phyloP scores from a whole-genome alignment of 1,140 invertebrate species.

The Sminthurides bifidus region DNA sequence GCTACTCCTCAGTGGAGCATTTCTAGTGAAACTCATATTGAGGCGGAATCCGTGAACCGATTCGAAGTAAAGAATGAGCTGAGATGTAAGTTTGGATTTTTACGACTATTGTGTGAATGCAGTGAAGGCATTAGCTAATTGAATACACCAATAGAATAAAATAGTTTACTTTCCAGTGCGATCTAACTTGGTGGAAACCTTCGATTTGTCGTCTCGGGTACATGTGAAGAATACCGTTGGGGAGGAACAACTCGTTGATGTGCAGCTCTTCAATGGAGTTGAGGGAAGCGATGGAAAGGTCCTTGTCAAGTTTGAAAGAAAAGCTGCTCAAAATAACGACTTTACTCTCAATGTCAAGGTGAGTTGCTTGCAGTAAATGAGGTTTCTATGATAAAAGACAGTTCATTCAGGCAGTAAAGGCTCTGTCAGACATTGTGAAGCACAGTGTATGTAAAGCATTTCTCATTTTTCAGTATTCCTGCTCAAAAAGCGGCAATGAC shows the following conservation, averaged over 20 bases:
- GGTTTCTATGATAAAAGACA: too few species aligned
- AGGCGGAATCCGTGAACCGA: constrained; percentile 6
- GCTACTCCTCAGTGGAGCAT: neutral
- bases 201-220: neutral
- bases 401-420: too few species aligned
- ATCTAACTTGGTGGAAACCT: neutral
- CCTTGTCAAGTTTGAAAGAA: neutral
- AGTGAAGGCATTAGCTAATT: neutral
- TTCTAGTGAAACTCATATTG: neutral
- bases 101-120: neutral
- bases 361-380: neutral
- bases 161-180: neutral
- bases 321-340: constrained; percentile 2
- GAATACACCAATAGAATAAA: neutral
- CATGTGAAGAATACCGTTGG: constrained; percentile 5
- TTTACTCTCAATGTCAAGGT: neutral
- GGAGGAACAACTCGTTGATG: neutral
- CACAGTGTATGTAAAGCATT: too few species aligned
- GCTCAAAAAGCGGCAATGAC: too few species aligned
- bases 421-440: too few species aligned
- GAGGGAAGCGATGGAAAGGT: neutral
- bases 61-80: constrained; percentile 19
- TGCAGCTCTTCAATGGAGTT: neutral
- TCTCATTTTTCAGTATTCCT: too few species aligned
- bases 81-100: constrained; percentile 2